phyloP scores from a whole-genome alignment of 2,888 invertebrate genomes.

The Pegoplata infirma region DNA sequence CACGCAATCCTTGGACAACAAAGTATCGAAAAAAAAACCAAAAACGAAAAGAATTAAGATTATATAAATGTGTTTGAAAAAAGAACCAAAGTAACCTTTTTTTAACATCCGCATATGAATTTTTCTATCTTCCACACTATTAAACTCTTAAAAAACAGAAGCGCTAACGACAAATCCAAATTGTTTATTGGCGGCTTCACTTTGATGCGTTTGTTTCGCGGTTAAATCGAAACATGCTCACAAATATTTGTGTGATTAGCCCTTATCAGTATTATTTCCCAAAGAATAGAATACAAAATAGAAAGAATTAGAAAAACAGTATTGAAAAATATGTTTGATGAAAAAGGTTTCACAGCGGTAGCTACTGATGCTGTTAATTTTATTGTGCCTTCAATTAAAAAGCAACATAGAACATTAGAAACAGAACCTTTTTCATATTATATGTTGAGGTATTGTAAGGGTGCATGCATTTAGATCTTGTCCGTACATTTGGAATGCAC shows the following conservation, averaged over 20 bases:
- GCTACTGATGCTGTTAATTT: slow-evolving; percentile 44
- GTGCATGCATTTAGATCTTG: no score
- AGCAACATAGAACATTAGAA: not conserved
- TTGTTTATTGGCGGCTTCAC: slow-evolving; percentile 40
- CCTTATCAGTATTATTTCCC: slow-evolving; percentile 69
- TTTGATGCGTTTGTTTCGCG: slow-evolving; percentile 62
- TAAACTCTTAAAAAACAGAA: slow-evolving; percentile 69
- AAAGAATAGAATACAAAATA: not conserved
- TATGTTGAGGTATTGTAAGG: not conserved
- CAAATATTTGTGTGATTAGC: slow-evolving; percentile 76
- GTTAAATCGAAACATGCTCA: slow-evolving; percentile 68
- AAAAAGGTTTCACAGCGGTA: slow-evolving; percentile 39
- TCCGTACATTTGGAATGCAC: not conserved
- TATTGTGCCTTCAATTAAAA: slow-evolving; percentile 33
- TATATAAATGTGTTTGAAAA: slow-evolving; percentile 66
- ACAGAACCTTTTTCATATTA: not conserved
- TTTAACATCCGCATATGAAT: slow-evolving; percentile 40
- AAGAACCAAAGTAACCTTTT: slow-evolving; percentile 45
- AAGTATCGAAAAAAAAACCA: slow-evolving; percentile 64
- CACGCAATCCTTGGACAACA: slow-evolving; percentile 66
- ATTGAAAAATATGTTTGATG: slow-evolving; percentile 10
- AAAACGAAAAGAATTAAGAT: slow-evolving; percentile 64
- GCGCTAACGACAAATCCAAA: slow-evolving; percentile 70
- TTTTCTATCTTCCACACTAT: slow-evolving; percentile 41
- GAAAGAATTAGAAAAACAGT: slow-evolving; percentile 9